Conservation (phyloP, 2,888 invertebrate species). For the Teleiodes luculella region DNA sequence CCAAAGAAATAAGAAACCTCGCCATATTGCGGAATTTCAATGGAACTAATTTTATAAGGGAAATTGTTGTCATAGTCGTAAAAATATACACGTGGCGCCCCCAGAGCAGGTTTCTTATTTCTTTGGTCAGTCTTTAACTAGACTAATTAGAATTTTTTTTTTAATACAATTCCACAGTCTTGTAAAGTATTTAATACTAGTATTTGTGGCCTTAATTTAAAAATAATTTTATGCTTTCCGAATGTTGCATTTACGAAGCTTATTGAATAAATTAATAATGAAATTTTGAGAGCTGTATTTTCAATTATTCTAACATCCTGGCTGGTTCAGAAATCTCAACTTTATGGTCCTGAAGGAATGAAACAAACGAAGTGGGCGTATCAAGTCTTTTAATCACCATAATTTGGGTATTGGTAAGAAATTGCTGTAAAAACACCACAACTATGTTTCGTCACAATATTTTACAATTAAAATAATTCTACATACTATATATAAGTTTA, state of each 20-base stretch:
- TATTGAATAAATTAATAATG: constrained; percentile 10
- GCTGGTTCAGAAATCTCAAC: no score
- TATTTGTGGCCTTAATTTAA: constrained; percentile 9
- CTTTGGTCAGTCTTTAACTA: no score
- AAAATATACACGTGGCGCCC: no score
- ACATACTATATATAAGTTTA: background rate
- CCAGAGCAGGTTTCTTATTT: no score
- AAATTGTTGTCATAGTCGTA: no score
- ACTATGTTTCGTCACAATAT: constrained; percentile 3
- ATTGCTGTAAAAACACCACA: constrained; percentile 36
- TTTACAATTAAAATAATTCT: constrained; percentile 8
- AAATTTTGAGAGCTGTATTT: background rate
- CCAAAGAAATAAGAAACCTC: no score
- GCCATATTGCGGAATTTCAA: no score
- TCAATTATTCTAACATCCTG: background rate
- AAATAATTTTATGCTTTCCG: constrained; percentile 8
- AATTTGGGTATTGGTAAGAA: constrained; percentile 35
- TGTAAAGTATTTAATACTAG: background rate
- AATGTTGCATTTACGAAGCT: constrained; percentile 14
- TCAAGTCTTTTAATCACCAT: constrained; percentile 50
- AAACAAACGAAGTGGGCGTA: background rate
- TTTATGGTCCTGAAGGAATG: no score
- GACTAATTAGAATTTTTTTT: constrained; percentile 5
- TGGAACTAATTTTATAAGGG: no score
- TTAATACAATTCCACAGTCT: background rate